Percentiles rank a stretch among this genome's conserved stretches.
Evolutionary conservation across 2,797 vertebrate species (phyloP).

Genomic region (Lepilemur septentrionalis): DNA sequence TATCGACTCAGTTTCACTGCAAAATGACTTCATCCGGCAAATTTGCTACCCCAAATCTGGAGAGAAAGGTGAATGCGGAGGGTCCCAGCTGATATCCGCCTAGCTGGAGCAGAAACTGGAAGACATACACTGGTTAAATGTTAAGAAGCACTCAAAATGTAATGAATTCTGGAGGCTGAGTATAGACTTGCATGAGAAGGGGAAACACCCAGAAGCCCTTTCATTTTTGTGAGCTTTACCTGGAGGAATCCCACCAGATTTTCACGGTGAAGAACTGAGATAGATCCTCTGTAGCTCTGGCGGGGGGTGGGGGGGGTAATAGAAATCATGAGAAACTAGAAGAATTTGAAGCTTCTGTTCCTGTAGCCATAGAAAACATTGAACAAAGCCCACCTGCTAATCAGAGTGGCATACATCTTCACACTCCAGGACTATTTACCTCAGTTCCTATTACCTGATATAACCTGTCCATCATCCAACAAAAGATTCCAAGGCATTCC

Average conservation of each 20-base stretch:
- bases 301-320: too few species aligned
- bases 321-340: not conserved
- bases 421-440: not conserved
- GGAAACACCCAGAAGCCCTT: not conserved
- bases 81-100: not conserved
- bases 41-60: not conserved
- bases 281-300: not conserved
- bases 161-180: not conserved
- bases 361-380: not conserved
- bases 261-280: not conserved
- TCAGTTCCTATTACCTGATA: not conserved
- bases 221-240: not conserved
- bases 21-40: not conserved
- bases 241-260: not conserved
- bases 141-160: not conserved
- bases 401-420: not conserved
- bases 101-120: not conserved
- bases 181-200: not conserved
- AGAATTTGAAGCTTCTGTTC: not conserved
- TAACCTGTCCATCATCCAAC: not conserved
- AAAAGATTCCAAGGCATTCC: not conserved
- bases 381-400: not conserved
- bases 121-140: not conserved
- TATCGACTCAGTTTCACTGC: not conserved
- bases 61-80: not conserved